Percentiles rank a stretch among this genome's conserved stretches.
Evolutionary conservation across 2,113 vertebrate genomes (phyloP).

Genomic region (Myrmophylax atrothorax): DNA sequence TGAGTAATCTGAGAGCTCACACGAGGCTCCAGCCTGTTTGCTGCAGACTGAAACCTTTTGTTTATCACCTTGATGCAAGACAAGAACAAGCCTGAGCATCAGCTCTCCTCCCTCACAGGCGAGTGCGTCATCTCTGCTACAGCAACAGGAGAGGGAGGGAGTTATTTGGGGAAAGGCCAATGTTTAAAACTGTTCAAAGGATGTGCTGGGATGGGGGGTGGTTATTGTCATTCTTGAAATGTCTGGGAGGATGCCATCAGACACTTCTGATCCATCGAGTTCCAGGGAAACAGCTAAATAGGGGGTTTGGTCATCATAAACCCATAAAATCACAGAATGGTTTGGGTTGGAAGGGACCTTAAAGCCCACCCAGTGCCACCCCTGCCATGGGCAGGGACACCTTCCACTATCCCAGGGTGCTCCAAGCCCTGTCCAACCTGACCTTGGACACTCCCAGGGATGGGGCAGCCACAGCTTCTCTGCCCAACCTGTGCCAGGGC

Average conservation of each 20-base stretch:
- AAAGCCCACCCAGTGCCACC: neutral
- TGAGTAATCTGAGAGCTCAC: constrained; percentile 11
- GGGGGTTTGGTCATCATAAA: too few relatives aligned
- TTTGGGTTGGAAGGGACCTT: neutral
- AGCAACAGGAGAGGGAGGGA: neutral
- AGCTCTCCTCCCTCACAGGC: neutral
- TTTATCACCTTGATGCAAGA: constrained; percentile 7
- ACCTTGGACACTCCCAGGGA: too few relatives aligned
- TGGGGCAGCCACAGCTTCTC: too few relatives aligned
- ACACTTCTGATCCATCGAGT: neutral
- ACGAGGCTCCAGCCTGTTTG: constrained; percentile 16
- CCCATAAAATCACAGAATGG: too few relatives aligned
- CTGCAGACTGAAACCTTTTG: neutral
- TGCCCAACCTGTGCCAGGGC: too few relatives aligned
- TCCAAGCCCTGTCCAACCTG: too few relatives aligned
- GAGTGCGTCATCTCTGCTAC: neutral
- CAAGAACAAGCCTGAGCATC: constrained; percentile 30
- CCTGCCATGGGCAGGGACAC: too few relatives aligned
- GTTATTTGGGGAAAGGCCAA: neutral
- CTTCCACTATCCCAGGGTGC: too few relatives aligned
- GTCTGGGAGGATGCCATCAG: neutral
- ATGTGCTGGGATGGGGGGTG: neutral
- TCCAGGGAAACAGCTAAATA: neutral
- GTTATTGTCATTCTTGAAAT: neutral
- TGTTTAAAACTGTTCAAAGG: neutral